Conservation (phyloP, 1,140 invertebrate species). For the Drosophila bocqueti region DNA sequence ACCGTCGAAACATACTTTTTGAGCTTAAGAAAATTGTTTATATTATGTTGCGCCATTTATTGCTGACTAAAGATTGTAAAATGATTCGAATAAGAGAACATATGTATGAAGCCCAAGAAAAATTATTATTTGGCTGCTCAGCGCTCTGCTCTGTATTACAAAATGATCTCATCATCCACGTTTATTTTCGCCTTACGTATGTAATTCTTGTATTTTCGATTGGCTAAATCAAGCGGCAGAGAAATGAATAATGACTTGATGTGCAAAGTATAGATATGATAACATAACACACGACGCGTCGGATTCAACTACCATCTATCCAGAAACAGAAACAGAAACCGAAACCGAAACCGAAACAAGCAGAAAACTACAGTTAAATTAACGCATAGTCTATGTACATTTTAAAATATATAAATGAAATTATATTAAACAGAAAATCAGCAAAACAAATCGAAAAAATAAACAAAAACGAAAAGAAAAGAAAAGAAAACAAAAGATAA, state of each 20-base stretch:
- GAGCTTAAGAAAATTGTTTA: slow-evolving; percentile 40
- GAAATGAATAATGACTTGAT: slow-evolving; percentile 39
- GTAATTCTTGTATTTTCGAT: slow-evolving; percentile 55
- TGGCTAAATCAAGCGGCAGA: slow-evolving; percentile 53
- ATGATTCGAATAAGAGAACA: slow-evolving; percentile 17
- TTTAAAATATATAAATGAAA: slow-evolving; percentile 76
- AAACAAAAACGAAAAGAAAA: slow-evolving; percentile 23
- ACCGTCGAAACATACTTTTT: slow-evolving; percentile 24
- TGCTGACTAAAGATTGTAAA: slow-evolving; percentile 68
- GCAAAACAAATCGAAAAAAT: slow-evolving; percentile 41
- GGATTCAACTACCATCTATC: slow-evolving; percentile 69
- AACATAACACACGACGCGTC: slow-evolving; percentile 75
- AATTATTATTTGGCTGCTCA: slow-evolving; percentile 60
- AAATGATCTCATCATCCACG: slow-evolving; percentile 85
- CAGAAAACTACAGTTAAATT: slow-evolving; percentile 69
- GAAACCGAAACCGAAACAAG: slow-evolving; percentile 48
- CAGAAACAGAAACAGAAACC: slow-evolving; percentile 6
- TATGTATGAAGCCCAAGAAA: slow-evolving; percentile 8
- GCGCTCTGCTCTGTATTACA: slow-evolving; percentile 68
- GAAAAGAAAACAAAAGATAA: slow-evolving; percentile 31
- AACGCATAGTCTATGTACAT: slow-evolving; percentile 80
- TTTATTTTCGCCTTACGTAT: slow-evolving; percentile 84
- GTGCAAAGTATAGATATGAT: slow-evolving; percentile 33
- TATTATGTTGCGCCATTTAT: slow-evolving; percentile 63
- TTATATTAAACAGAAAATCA: slow-evolving; percentile 68